phyloP scores from a whole-genome alignment of 2,797 vertebrate genomes.

The Enteromius treurensis region DNA sequence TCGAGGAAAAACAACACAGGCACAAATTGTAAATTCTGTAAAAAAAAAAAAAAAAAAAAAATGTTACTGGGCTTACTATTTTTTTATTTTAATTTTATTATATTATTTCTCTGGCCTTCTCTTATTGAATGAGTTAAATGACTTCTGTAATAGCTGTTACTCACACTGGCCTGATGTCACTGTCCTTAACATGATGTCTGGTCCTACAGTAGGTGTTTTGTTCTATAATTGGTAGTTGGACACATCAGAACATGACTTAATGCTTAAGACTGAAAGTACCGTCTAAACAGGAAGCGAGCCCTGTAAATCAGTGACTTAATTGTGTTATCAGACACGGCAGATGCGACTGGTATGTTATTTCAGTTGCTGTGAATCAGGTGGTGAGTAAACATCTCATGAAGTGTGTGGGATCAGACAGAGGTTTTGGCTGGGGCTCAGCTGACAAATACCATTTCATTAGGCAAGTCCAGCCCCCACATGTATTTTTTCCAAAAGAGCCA shows the following conservation, averaged over 20 bases:
- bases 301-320: conserved; percentile 31
- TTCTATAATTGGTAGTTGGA: conserved; percentile 6
- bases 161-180: background rate
- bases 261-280: conserved; percentile 13
- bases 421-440: background rate
- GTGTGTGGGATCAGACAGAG: background rate
- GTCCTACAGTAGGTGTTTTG: background rate
- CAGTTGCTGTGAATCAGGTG: conserved; percentile 35
- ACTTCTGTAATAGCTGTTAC: background rate
- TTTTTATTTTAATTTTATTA: background rate
- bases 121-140: background rate
- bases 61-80: background rate
- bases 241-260: background rate
- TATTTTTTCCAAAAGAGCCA: conserved; percentile 21
- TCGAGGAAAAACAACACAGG: background rate
- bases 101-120: background rate
- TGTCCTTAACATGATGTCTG: background rate
- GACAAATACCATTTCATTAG: background rate
- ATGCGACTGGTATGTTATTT: conserved; percentile 25
- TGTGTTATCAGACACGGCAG: conserved; percentile 5
- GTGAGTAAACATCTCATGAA: conserved; percentile 34
- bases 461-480: background rate
- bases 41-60: rapidly evolving
- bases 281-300: conserved; percentile 11
- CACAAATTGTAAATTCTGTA: no score